phyloP scores from a whole-genome alignment of 1,140 invertebrate species.

The Bilobella aurantiaca region DNA sequence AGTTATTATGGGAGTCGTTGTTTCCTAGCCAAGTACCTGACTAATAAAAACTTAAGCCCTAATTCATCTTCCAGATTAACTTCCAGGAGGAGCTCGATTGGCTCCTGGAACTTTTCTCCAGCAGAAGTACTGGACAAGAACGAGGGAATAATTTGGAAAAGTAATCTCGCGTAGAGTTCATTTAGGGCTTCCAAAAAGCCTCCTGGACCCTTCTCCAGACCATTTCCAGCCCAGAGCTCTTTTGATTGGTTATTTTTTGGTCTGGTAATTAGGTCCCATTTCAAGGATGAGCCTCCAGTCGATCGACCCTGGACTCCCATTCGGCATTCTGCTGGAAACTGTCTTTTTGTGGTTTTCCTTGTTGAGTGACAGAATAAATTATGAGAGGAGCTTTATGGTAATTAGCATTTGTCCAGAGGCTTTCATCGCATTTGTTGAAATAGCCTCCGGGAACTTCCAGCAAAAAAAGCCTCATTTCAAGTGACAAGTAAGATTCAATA shows the following conservation, averaged over 20 bases:
- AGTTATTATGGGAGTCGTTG: slow-evolving; percentile 23
- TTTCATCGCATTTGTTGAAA: too few species aligned
- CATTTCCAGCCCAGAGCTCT: too few species aligned
- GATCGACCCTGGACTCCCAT: not conserved
- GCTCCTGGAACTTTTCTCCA: too few species aligned
- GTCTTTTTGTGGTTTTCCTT: not conserved
- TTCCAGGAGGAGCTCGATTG: not conserved
- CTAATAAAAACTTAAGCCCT: not conserved
- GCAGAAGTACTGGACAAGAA: too few species aligned
- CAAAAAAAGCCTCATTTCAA: too few species aligned
- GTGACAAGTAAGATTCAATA: too few species aligned
- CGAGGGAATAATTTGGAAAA: too few species aligned
- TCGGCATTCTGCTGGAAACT: not conserved
- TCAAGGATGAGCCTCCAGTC: too few species aligned
- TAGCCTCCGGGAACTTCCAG: too few species aligned
- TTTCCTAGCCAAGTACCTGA: slow-evolving; percentile 18
- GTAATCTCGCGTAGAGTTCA: too few species aligned
- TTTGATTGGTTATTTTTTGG: too few species aligned
- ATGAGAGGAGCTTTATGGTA: not conserved
- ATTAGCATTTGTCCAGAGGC: not conserved
- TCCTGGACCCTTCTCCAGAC: not conserved
- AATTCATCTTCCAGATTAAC: not conserved
- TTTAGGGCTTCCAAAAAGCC: not conserved
- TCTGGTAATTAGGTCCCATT: too few species aligned
- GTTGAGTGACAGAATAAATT: slow-evolving; percentile 4